Conservation (phyloP, 2,113 vertebrate genomes). For the Cromileptes altivelis region DNA sequence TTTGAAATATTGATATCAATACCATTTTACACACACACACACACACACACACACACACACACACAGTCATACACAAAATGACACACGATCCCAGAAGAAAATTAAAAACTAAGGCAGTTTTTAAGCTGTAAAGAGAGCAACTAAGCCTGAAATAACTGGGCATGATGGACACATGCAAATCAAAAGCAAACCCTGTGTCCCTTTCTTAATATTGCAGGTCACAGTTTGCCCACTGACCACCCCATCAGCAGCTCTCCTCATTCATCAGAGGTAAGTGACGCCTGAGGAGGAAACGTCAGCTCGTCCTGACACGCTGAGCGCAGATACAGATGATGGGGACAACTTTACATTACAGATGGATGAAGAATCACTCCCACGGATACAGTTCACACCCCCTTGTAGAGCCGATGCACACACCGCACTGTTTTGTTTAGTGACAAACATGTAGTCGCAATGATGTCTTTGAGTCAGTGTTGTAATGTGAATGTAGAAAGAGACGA, state of each 20-base stretch:
- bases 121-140: neutral
- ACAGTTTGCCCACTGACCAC: constrained; percentile 45
- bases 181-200: neutral
- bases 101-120: neutral
- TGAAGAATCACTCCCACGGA: constrained; percentile 44
- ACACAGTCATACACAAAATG: neutral
- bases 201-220: constrained; percentile 25
- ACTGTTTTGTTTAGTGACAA: constrained; percentile 29
- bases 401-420: constrained; percentile 7
- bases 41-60: too few species aligned
- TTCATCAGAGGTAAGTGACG: constrained; percentile 74
- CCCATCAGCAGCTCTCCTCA: constrained; percentile 64
- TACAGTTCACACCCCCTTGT: constrained; percentile 25
- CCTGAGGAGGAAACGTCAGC: constrained; percentile 18
- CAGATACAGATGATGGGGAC: constrained; percentile 61
- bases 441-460: constrained; percentile 3
- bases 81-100: neutral
- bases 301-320: neutral
- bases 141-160: neutral
- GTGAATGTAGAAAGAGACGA: neutral
- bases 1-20: neutral
- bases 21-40: neutral
- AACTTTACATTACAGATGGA: constrained; percentile 44
- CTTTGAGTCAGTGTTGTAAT: constrained; percentile 1
- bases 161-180: neutral